Evolutionary conservation across 2,888 invertebrate genomes (phyloP).

Genomic region (Parochlus steinenii): DNA sequence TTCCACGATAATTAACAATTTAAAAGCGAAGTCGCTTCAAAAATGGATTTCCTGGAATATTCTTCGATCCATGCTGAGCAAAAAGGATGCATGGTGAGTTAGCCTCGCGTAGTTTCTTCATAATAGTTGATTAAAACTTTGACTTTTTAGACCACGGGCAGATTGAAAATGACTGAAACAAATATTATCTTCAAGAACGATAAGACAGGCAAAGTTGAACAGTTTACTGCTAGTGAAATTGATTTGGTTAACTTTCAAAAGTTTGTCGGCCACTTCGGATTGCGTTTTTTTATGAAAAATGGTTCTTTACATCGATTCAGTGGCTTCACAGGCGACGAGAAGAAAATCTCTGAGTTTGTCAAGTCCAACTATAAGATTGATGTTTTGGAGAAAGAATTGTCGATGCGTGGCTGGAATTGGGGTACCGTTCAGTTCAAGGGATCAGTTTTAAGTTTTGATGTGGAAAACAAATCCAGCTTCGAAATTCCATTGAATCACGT

Average conservation of each 20-base stretch:
- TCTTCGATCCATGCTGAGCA: constrained; percentile 69
- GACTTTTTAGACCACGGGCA: constrained; percentile 62
- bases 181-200: constrained; percentile 85
- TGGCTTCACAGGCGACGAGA: constrained; percentile 92
- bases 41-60: constrained; percentile 76
- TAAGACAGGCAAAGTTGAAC: constrained; percentile 93
- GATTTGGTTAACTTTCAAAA: constrained; percentile 85
- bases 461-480: constrained; percentile 71
- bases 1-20: no score
- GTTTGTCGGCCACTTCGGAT: constrained; percentile 77
- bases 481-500: constrained; percentile 94
- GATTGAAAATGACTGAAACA: constrained; percentile 81
- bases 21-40: constrained; percentile 10
- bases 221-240: constrained; percentile 67
- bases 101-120: constrained; percentile 10
- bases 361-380: constrained; percentile 65
- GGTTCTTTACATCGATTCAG: constrained; percentile 81
- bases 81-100: constrained; percentile 70
- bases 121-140: constrained; percentile 2
- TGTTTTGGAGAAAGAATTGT: constrained; percentile 80
- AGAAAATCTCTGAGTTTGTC: constrained; percentile 83
- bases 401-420: constrained; percentile 99
- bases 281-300: constrained; percentile 77
- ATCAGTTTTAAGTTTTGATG: constrained; percentile 68
- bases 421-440: constrained; percentile 90